Evolutionary conservation across 1,140 invertebrate species (phyloP), one percentile per base, ranked within the genome.

Genomic region (Ericerus pela): DNA sequence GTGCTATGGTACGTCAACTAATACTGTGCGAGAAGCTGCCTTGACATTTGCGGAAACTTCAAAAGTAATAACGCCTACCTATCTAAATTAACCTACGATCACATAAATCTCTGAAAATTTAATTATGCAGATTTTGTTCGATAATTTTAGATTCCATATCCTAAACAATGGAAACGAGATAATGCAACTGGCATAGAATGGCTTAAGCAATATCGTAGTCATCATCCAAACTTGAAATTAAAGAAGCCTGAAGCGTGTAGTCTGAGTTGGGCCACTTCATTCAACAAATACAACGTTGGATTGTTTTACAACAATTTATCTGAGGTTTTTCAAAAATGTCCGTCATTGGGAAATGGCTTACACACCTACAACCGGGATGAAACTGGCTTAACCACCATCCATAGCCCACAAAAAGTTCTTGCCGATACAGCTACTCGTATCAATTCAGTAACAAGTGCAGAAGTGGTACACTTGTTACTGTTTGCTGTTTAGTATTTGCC

Each of bases 281-380:
- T 54, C 14, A 58, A 58, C n/a, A 16, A 36, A 20, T 12, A 31
- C 60, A 66, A 65, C 60, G 66, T 66, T 54, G 53, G 64, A 22
- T 8, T 54, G 8, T 74, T 72, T 64, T 66, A 68, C 55, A 31
- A 61, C 24, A 68, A 65, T 59, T 53, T 67, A 27, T 53, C 62
- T 47, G 29, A 59, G 54, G 18, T 69, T 2, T 61, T 66, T 30
- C 55, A 62, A 6, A 58, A 62, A 37, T 57, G 61, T n/a, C 16
- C 52, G 65, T 71, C 55, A 55, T 52, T 11, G 27, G 16, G 58
- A 66, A 20, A 53, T 59, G 16, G 61, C 57, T 27, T n/a, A n/a
- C n/a, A n/a, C n/a, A 63, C 69, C 18, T 70, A 63, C 55, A 69
- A 71, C 58, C 57, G 64, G 36, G 64, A 68, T 59, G 64, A 68